Evolutionary conservation across 2,888 invertebrate genomes (phyloP).

Genomic region (Terebella lapidaria): DNA sequence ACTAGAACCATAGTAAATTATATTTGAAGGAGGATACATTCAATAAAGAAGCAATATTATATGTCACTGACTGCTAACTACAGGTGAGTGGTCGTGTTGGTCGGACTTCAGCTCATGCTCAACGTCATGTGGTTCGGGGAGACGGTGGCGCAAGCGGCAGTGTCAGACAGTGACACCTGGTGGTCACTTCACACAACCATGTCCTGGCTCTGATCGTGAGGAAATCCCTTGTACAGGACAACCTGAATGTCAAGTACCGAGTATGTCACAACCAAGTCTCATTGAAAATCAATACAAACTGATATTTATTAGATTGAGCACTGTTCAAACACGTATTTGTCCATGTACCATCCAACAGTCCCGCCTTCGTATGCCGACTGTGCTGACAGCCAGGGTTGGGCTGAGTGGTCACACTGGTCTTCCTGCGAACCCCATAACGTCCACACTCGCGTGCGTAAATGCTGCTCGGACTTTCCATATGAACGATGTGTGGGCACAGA

Average conservation of each 20-base stretch:
- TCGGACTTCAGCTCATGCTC: constrained; percentile 13
- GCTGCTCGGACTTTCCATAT: not conserved
- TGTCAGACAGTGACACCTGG: constrained; percentile 6
- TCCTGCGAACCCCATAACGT: not conserved
- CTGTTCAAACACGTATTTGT: too few species aligned
- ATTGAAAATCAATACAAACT: not conserved
- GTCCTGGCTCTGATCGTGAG: constrained; percentile 2
- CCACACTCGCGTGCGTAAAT: not conserved
- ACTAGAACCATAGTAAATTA: too few species aligned
- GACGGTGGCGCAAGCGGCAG: constrained; percentile 5
- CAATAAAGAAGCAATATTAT: too few species aligned
- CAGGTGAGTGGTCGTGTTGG: constrained; percentile 19
- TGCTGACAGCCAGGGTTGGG: not conserved
- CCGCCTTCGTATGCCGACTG: too few species aligned
- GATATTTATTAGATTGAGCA: too few species aligned
- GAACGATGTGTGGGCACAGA: constrained; percentile 1
- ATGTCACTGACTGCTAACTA: not conserved
- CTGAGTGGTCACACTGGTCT: constrained; percentile 5
- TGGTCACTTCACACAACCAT: constrained; percentile 2
- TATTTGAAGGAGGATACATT: too few species aligned
- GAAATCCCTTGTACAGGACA: not conserved
- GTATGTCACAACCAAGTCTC: not conserved
- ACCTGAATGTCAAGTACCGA: not conserved
- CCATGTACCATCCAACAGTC: too few species aligned
- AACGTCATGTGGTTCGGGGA: constrained; percentile 10